A percentile compares a stretch with the other conserved stretches of the same genome.
Conservation (phyloP, 1,140 invertebrate species). For the Leptinotarsa defecta region DNA sequence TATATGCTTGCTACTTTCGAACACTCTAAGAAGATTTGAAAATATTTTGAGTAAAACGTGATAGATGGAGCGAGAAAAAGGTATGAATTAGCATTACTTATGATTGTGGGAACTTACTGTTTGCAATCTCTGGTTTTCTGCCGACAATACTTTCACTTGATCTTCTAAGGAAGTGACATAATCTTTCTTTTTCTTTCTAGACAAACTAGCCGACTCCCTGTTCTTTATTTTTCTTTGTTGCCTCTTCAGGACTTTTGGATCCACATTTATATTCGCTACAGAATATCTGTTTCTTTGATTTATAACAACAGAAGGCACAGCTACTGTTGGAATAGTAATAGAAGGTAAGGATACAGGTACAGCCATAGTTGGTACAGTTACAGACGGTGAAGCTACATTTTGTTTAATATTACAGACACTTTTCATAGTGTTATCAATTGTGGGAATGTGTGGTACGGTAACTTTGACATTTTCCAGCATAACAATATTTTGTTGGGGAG, state of each 20-base stretch:
- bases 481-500: slow-evolving; percentile 37
- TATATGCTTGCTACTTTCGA: no score
- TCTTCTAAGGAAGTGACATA: slow-evolving; percentile 81
- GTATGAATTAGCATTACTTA: no score
- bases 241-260: slow-evolving; percentile 70
- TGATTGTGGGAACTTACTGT: slow-evolving; percentile 61
- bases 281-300: slow-evolving; percentile 29
- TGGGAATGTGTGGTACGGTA: slow-evolving; percentile 30
- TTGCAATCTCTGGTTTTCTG: slow-evolving; percentile 75
- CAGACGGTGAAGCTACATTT: no score
- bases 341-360: slow-evolving; percentile 22
- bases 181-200: slow-evolving; percentile 90
- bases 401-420: no score
- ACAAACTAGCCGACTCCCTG: slow-evolving; percentile 86
- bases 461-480: slow-evolving; percentile 46
- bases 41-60: no score
- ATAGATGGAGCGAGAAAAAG: no score
- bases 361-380: slow-evolving; percentile 12
- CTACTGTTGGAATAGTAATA: slow-evolving; percentile 18
- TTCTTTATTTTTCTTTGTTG: slow-evolving; percentile 92
- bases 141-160: slow-evolving; percentile 69
- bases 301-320: slow-evolving; percentile 33
- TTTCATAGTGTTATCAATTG: slow-evolving; percentile 11
- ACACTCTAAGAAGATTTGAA: no score
- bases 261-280: slow-evolving; percentile 31